Evolutionary conservation across 2,888 invertebrate genomes (phyloP).

Genomic region (Dexiosoma caninum): DNA sequence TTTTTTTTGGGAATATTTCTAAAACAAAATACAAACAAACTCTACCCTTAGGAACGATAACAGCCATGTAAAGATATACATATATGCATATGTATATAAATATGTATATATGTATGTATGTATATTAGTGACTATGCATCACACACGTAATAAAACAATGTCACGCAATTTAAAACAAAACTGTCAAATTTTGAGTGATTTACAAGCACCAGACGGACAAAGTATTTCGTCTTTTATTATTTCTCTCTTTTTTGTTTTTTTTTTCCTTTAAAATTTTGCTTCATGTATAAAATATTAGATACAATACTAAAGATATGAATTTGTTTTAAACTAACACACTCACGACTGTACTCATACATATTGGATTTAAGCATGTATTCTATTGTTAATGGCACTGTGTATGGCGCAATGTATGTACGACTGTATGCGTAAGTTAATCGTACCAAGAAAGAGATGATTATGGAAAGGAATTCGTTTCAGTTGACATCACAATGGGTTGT

Average conservation of each 20-base stretch:
- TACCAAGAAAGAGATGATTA: constrained; percentile 29
- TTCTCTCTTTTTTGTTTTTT: neutral
- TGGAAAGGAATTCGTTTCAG: constrained; percentile 52
- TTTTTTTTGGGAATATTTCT: constrained; percentile 4
- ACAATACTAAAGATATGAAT: constrained; percentile 34
- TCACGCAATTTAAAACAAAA: constrained; percentile 77
- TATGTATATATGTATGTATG: too few relatives aligned
- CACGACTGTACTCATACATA: neutral
- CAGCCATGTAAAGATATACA: constrained; percentile 18
- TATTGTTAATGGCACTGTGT: neutral
- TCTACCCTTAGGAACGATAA: neutral
- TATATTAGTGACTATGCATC: constrained; percentile 54
- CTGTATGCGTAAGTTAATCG: constrained; percentile 35
- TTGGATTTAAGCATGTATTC: neutral
- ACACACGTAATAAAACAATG: constrained; percentile 77
- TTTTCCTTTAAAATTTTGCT: constrained; percentile 17
- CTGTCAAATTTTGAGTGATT: constrained; percentile 78
- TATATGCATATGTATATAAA: too few relatives aligned
- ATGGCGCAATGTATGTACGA: neutral
- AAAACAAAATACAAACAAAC: constrained; percentile 26
- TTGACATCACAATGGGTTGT: constrained; percentile 62
- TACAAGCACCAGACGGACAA: constrained; percentile 71
- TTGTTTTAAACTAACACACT: neutral
- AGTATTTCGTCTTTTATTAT: constrained; percentile 46
- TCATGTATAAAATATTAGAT: constrained; percentile 51